phyloP scores from a whole-genome alignment of 2,113 vertebrate genomes.

The Planiliza haematocheilus region DNA sequence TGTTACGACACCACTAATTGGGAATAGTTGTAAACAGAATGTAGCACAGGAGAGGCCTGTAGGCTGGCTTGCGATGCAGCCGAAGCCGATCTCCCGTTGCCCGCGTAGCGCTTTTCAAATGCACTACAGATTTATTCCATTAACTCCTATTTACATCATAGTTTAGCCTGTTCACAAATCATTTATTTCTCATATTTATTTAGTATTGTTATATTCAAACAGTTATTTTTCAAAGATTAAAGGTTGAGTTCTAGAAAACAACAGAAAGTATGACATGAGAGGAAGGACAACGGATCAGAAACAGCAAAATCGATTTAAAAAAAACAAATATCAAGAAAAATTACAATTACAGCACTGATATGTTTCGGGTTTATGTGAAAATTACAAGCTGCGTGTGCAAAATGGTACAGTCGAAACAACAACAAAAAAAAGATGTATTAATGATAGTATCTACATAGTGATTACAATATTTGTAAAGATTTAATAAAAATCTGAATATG shows the following conservation, averaged over 20 bases:
- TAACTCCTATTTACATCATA: conserved; percentile 75
- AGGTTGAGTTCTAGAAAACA: conserved; percentile 77
- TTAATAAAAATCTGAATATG: conserved; percentile 93
- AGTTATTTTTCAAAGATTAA: conserved; percentile 78
- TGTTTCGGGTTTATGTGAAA: conserved; percentile 81
- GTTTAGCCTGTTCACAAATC: conserved; percentile 74
- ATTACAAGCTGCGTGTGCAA: conserved; percentile 92
- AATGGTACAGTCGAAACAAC: conserved; percentile 91
- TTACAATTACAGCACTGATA: conserved; percentile 60
- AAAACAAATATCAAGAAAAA: conserved; percentile 27
- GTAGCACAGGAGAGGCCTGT: conserved; percentile 72
- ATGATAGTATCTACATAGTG: conserved; percentile 89
- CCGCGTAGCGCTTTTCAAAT: conserved; percentile 66
- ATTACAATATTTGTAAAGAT: conserved; percentile 93
- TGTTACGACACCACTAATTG: conserved; percentile 92
- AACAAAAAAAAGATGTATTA: conserved; percentile 1
- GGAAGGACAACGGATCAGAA: conserved; percentile 16
- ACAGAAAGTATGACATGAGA: conserved; percentile 64
- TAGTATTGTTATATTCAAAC: conserved; percentile 74
- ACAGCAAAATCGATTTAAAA: conserved; percentile 2
- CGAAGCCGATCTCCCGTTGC: conserved; percentile 47
- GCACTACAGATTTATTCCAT: conserved; percentile 55
- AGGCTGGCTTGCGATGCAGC: conserved; percentile 51
- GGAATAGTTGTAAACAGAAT: conserved; percentile 95
- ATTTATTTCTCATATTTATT: conserved; percentile 66